Evolutionary conservation across 1,140 invertebrate genomes (phyloP).

Genomic region (Vanessa tameamea): DNA sequence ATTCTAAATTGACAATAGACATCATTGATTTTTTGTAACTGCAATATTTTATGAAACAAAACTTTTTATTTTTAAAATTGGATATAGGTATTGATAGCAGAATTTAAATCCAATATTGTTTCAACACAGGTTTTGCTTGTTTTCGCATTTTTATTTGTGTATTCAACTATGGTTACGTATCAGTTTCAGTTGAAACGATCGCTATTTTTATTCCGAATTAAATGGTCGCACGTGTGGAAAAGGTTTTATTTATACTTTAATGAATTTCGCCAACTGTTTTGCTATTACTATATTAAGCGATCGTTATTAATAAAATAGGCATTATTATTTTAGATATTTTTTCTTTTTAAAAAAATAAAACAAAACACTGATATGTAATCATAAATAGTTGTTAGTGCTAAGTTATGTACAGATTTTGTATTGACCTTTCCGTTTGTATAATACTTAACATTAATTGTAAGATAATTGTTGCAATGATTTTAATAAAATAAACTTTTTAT

Average conservation of each 20-base stretch:
- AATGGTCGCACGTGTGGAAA: slow-evolving; percentile 20
- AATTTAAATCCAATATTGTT: slow-evolving; percentile 34
- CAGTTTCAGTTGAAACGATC: slow-evolving; percentile 27
- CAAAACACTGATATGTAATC: slow-evolving; percentile 19
- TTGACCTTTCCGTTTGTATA: slow-evolving; percentile 26
- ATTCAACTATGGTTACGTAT: slow-evolving; percentile 40
- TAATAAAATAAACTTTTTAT: background rate
- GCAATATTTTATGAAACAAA: slow-evolving; percentile 17
- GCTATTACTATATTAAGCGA: background rate
- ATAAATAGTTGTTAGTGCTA: slow-evolving; percentile 18
- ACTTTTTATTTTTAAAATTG: slow-evolving; percentile 21
- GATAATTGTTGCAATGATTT: slow-evolving; percentile 26
- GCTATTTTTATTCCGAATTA: slow-evolving; percentile 32
- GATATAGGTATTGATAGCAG: slow-evolving; percentile 22
- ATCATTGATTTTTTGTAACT: slow-evolving; percentile 23
- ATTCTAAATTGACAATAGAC: slow-evolving; percentile 26
- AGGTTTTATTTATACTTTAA: slow-evolving; percentile 20
- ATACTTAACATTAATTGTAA: slow-evolving; percentile 18
- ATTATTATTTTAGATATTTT: background rate
- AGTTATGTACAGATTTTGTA: slow-evolving; percentile 21
- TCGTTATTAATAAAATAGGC: background rate
- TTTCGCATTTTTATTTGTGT: slow-evolving; percentile 34
- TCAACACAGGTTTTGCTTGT: slow-evolving; percentile 35
- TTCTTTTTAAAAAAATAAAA: too few species aligned
- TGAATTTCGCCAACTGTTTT: slow-evolving; percentile 5